phyloP scores from a whole-genome alignment of 2,888 invertebrate species.

The Melinaea marsaeus region DNA sequence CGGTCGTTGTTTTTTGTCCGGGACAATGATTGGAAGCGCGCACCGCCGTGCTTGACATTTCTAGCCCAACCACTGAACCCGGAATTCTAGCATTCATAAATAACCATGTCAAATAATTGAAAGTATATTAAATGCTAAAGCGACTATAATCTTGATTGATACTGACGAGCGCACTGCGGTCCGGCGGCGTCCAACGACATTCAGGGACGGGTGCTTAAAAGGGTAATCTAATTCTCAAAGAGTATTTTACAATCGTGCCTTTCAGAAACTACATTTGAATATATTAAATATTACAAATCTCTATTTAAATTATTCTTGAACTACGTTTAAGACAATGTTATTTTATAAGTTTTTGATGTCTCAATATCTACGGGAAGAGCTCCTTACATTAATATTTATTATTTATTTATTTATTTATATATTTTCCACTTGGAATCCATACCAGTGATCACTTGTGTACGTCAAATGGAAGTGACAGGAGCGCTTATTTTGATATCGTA shows the following conservation, averaged over 20 bases:
- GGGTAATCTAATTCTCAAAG: background rate
- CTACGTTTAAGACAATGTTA: too few relatives aligned
- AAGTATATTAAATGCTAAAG: conserved; percentile 34
- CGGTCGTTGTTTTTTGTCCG: conserved; percentile 58
- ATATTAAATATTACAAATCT: too few relatives aligned
- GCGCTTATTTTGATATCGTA: too few relatives aligned
- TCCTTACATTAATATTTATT: too few relatives aligned
- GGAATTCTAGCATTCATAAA: conserved; percentile 58
- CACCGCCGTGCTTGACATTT: conserved; percentile 48
- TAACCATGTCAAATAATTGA: conserved; percentile 38
- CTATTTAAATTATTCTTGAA: too few relatives aligned
- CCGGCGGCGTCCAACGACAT: conserved; percentile 14
- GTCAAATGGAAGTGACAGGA: too few relatives aligned
- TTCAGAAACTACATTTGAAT: too few relatives aligned
- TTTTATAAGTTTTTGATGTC: too few relatives aligned
- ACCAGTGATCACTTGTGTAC: too few relatives aligned
- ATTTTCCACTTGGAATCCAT: too few relatives aligned
- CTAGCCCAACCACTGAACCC: conserved; percentile 62
- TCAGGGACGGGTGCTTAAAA: conserved; percentile 8
- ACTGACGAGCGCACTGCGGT: conserved; percentile 19
- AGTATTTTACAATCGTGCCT: background rate
- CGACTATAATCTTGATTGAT: conserved; percentile 18
- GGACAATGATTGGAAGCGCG: conserved; percentile 65
- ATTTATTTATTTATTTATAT: too few relatives aligned
- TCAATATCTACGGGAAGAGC: too few relatives aligned